Base-by-base conservation (phyloP, 2,797 vertebrate species). In the Tapera naevia region DNA sequence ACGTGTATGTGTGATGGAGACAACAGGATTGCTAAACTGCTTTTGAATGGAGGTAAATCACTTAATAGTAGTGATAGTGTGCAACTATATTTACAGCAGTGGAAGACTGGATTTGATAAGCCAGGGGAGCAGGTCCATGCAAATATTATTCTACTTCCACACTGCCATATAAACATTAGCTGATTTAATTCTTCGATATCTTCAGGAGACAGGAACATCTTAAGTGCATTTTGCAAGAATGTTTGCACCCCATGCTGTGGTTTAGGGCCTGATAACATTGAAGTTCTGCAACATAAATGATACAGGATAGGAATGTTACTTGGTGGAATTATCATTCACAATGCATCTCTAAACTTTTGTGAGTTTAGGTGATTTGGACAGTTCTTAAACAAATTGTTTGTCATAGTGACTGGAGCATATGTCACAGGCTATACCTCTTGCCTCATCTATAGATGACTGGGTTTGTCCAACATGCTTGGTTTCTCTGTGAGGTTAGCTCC, bases 251-350 rank as follows among this genome's bases (percentile, higher is more conserved):
- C 18, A 6, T 74, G 66, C 25, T 75, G 66, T 50, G 51, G 41
- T 65, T 89, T 69, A 75, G 57, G 58, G 66, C 37, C 54, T 41
- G 25, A 32, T 43, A 60, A 32, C 16, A 15, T 23, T 57, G 62
- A 79, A 43, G 2, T 3, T 67, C 22, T 92, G n/a, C 39, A 73
- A 39, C 25, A 11, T 56, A 80, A 88, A 67, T 61, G 24, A 30
- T 41, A 14, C 2, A 21, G 5, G 2, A 3, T 50, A 23, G 46
- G 58, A 45, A 33, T 32, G 8, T n/a, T 81, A 37, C 11, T 25
- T 0, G 0, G 5, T 1, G 1, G 66, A 64, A 39, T 62, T 46
- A 18, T 25, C 51, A 32, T n/a, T 67, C 7, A 3, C 41, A 64
- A 58, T n/a, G 23, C 12, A 9, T 17, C 18, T 58, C 27, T 74